These are phyloP conservation scores for Gymnoscopelus braueri DNA, from an alignment of 2,797 vertebrate species.

Conservation along the genomic window DNA sequence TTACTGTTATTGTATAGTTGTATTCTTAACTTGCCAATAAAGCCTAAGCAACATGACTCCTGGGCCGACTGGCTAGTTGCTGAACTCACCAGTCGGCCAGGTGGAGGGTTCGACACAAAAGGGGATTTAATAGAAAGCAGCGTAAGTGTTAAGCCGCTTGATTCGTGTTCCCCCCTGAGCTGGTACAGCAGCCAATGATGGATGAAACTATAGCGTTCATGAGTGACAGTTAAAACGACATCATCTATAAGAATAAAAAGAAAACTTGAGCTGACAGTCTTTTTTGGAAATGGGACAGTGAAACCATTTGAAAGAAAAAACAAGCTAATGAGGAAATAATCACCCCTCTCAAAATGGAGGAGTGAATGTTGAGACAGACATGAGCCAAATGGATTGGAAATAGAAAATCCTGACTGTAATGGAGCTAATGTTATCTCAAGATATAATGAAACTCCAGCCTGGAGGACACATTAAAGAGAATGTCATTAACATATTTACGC, in stretches of 20 bases:
- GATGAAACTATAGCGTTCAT: neutral
- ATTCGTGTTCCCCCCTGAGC: neutral
- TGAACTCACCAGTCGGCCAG: no score
- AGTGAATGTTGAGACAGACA: conserved; percentile 4
- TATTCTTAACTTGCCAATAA: neutral
- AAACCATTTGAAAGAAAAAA: neutral
- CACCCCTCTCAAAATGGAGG: neutral
- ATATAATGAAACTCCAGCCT: conserved; percentile 41
- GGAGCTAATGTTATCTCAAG: conserved; percentile 11
- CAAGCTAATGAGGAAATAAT: conserved; percentile 16
- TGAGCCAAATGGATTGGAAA: conserved; percentile 8
- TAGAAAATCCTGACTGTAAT: conserved; percentile 10
- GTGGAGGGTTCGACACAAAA: no score
- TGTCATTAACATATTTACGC: conserved; percentile 51
- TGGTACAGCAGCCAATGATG: conserved; percentile 7
- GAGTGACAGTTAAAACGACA: neutral
- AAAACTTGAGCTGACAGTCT: neutral
- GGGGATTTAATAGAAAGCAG: neutral
- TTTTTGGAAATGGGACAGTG: neutral
- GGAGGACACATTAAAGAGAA: conserved; percentile 47
- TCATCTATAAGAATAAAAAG: neutral
- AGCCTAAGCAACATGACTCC: conserved; percentile 2
- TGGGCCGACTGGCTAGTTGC: neutral
- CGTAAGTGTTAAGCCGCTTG: neutral
- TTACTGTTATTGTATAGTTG: neutral